Conservation (phyloP, 2,113 vertebrate species). For the Poecilia latipinna region DNA sequence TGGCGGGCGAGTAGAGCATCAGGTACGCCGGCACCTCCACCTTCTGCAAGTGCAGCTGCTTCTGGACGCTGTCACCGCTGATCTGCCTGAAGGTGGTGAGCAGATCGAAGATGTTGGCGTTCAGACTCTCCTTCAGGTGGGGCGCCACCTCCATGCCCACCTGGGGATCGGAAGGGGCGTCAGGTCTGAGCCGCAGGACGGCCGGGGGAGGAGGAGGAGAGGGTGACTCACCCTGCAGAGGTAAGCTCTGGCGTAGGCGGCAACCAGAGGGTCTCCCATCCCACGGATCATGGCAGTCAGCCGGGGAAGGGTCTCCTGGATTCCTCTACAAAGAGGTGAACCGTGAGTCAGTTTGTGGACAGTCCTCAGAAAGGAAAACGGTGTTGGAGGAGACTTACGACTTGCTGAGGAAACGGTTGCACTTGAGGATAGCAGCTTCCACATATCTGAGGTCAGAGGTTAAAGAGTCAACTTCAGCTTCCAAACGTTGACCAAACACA, state of each 20-base stretch:
- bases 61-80: slow-evolving; percentile 90
- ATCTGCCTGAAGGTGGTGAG: slow-evolving; percentile 87
- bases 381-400: slow-evolving; percentile 78
- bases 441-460: slow-evolving; percentile 86
- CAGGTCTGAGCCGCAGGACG: neutral
- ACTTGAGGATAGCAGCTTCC: slow-evolving; percentile 95
- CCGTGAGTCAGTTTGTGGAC: neutral
- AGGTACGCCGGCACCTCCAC: slow-evolving; percentile 93
- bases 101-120: slow-evolving; percentile 97
- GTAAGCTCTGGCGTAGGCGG: slow-evolving; percentile 94
- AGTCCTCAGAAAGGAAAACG: neutral
- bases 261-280: slow-evolving; percentile 95
- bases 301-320: slow-evolving; percentile 91
- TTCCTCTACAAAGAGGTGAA: slow-evolving; percentile 80
- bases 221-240: slow-evolving; percentile 89
- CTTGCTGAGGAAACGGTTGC: slow-evolving; percentile 92
- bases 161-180: slow-evolving; percentile 64
- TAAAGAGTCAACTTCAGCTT: slow-evolving; percentile 63
- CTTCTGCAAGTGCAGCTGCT: slow-evolving; percentile 88
- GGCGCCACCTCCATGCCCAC: slow-evolving; percentile 97
- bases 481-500: neutral
- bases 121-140: slow-evolving; percentile 93
- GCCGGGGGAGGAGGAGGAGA: neutral
- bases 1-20: slow-evolving; percentile 94
- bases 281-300: slow-evolving; percentile 93